Evolutionary conservation across 2,888 invertebrate species (phyloP), one percentile per base, ranked within the genome.

Genomic region (Physocephala rufipes): DNA sequence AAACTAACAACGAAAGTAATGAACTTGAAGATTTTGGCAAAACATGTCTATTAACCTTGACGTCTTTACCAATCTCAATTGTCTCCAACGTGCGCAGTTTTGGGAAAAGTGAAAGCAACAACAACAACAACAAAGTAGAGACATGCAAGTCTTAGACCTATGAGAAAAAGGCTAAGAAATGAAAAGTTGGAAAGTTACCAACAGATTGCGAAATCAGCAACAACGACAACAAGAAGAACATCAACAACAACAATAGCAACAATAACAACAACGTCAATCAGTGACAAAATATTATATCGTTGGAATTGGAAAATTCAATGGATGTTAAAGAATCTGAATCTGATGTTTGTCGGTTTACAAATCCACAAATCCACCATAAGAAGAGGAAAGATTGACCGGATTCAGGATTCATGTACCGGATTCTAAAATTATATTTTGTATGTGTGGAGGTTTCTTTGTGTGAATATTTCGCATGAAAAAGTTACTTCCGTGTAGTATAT

Each of bases 21-120:
- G 53, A 53, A 12, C 53, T 1, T 2, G 21, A 21, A 58, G 26
- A 24, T 58, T 58, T 58, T 28, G 58, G 58, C 58, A 58, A 58
- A 53, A 58, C 58, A 28, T 58, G 26, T 58, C 26, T 62, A 68
- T 68, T 68, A 68, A 68, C 68, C 68, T 68, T 68, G 62, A 68
- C 68, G 62, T 58, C 68, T 68, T n/a, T 61, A 30, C 51, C 49
- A 62, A 24, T 49, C 62, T 61, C 62, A 62, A 68, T 68, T 61
- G 68, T 62, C 47, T 68, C 36, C 68, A 26, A 68, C 49, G 68
- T 62, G 51, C 62, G 61, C 47, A 68, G 51, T 51, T 4, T 36
- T 36, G 9, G 36, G 9, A 36, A 36, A 36, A 36, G 9, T 7
- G 36, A 36, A 36, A 36, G 9, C 5, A 36, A 36, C 36, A 36